Conservation (phyloP, 2,888 invertebrate genomes). For the Adelognathus sp. region DNA sequence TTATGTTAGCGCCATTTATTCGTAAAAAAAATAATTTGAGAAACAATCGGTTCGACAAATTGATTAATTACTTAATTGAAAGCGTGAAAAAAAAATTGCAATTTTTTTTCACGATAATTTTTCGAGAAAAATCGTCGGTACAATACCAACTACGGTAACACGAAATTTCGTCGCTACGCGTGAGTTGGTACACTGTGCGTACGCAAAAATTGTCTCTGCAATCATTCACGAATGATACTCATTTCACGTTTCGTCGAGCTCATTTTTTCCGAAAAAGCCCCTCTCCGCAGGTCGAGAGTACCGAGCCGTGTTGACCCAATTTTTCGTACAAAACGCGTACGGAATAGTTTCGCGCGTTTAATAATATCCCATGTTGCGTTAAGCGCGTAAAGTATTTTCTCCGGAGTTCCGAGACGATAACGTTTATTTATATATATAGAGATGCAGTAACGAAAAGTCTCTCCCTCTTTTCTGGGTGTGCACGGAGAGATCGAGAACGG, state of each 20-base stretch:
- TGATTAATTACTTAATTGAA: background rate
- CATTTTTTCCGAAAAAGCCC: slow-evolving; percentile 12
- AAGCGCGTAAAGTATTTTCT: slow-evolving; percentile 3
- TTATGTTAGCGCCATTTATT: background rate
- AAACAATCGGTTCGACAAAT: background rate
- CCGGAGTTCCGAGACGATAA: background rate
- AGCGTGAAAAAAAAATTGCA: background rate
- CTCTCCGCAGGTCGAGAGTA: slow-evolving; percentile 8
- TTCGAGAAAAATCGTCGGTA: slow-evolving; percentile 40
- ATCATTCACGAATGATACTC: background rate
- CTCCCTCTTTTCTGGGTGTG: no score
- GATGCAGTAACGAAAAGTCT: background rate
- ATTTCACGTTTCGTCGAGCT: background rate
- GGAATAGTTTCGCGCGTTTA: slow-evolving; percentile 32
- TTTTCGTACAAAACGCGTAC: slow-evolving; percentile 21
- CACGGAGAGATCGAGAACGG: background rate
- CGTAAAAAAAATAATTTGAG: background rate
- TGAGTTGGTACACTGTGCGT: slow-evolving; percentile 35
- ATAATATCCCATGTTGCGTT: slow-evolving; percentile 40
- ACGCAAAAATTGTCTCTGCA: background rate
- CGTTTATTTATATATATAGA: background rate
- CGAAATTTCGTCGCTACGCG: slow-evolving; percentile 17
- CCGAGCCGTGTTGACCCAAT: slow-evolving; percentile 39
- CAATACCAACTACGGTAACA: slow-evolving; percentile 44
- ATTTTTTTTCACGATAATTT: background rate